phyloP scores from a whole-genome alignment of 2,888 invertebrate genomes.

The Dendrolimus pini region DNA sequence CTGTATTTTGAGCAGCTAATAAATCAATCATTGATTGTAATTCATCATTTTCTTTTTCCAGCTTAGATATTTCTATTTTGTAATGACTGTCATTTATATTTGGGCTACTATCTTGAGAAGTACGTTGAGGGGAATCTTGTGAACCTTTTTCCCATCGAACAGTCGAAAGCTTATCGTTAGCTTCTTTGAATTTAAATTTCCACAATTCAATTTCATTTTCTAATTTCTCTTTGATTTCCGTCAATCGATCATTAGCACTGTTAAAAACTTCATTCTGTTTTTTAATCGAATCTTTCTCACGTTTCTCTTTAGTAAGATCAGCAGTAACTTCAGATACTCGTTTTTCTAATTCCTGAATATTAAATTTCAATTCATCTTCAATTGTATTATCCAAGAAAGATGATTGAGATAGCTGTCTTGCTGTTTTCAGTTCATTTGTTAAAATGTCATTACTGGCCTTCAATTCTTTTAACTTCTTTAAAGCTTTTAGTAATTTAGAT shows the following conservation, averaged over 20 bases:
- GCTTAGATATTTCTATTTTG: constrained; percentile 46
- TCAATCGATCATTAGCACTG: constrained; percentile 84
- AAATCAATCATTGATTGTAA: constrained; percentile 50
- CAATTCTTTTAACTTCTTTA: constrained; percentile 90
- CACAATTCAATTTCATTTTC: constrained; percentile 85
- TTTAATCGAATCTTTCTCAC: constrained; percentile 81
- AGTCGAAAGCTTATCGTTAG: constrained; percentile 78
- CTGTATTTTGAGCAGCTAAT: constrained; percentile 45
- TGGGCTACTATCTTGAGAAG: constrained; percentile 9
- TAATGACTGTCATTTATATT: constrained; percentile 21
- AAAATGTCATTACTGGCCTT: constrained; percentile 82
- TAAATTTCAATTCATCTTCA: constrained; percentile 86
- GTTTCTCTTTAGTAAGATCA: constrained; percentile 76
- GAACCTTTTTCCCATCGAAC: constrained; percentile 48
- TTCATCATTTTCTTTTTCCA: constrained; percentile 68
- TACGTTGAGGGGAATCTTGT: constrained; percentile 33
- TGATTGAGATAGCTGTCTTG: constrained; percentile 69
- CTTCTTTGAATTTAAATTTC: constrained; percentile 83
- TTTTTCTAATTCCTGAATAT: constrained; percentile 81
- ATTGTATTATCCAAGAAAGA: constrained; percentile 85
- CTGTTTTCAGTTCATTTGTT: constrained; percentile 69
- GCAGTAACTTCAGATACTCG: constrained; percentile 76
- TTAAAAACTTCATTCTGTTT: constrained; percentile 85
- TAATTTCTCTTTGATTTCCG: constrained; percentile 88
- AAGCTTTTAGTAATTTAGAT: constrained; percentile 84